phyloP scores from a whole-genome alignment of 2,888 invertebrate species.

The Anoplius nigerrimus region DNA sequence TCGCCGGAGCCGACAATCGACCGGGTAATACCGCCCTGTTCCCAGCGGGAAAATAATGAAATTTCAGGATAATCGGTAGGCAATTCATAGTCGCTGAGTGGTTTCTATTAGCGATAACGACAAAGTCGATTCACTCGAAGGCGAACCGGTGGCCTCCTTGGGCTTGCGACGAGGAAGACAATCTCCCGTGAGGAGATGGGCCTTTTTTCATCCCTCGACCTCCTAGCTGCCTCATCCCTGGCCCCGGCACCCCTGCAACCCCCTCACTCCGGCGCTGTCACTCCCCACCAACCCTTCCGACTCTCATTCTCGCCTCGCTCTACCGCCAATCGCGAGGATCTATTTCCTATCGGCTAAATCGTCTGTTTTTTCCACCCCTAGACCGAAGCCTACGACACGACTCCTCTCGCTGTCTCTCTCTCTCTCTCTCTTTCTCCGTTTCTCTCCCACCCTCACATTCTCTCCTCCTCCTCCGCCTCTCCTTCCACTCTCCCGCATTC shows the following conservation, averaged over 20 bases:
- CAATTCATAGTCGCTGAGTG: constrained; percentile 70
- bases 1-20: constrained; percentile 24
- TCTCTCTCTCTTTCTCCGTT: no score
- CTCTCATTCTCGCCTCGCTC: constrained; percentile 31
- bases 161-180: constrained; percentile 66
- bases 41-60: constrained; percentile 69
- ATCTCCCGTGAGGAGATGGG: constrained; percentile 75
- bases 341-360: constrained; percentile 71
- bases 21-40: constrained; percentile 20
- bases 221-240: constrained; percentile 7
- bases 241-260: constrained; percentile 26
- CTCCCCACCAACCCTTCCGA: constrained; percentile 18
- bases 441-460: no score
- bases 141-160: constrained; percentile 2
- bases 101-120: constrained; percentile 60
- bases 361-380: constrained; percentile 45
- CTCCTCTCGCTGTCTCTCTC: no score
- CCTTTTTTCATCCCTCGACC: constrained; percentile 42
- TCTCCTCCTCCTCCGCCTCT: no score
- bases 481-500: no score
- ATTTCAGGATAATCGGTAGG: constrained; percentile 72
- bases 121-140: constrained; percentile 31
- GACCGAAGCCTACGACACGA: constrained; percentile 13
- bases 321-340: constrained; percentile 63
- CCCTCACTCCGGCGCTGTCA: constrained; percentile 19